Evolutionary conservation across 2,888 invertebrate genomes (phyloP), one percentile per base, ranked within the genome.

Genomic region (Tridacna gigas): DNA sequence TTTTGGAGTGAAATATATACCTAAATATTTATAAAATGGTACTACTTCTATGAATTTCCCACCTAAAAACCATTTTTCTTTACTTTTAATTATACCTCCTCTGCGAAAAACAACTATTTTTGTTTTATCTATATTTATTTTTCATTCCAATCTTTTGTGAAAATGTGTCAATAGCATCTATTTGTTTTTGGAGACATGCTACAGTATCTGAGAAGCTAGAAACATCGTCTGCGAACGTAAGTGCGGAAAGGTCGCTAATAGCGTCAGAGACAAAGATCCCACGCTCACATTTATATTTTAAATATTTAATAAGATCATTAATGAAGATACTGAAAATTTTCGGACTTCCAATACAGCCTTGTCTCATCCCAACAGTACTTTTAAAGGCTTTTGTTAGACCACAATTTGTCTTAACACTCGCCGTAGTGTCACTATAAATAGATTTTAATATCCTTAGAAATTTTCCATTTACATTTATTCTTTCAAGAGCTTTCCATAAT

Each of bases 11-110:
- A 79, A 74, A 51, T 69, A 69, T 48, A 77, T 15, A 45, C 77
- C 77, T 22, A 77, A 67, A 45, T 77, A 77, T 77, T 77, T 77
- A 67, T 71, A 71, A 51, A n/a, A 25, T 22, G 60, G 37, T 15
- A 71, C 56, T 26, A 78, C n/a, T 69, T 78, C 77, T 26, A 77
- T 26, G 20, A 22, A 37, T 22, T 37, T 48, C 20, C 48, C 25
- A 15, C 48, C 26, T 22, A n/a, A 48, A 26, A 48, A 51, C 77
- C 78, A 78, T 56, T 78, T 69, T 45, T 71, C 78, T 69, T 18
- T 69, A 20, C 22, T 22, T 56, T 71, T 61, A 28, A 78, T 13
- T 56, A 48, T 60, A 26, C 47, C 15, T 65, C 63, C 60, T 25
- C 28, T 66, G n/a, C 66, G 25, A 26, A 66, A 66, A 66, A 66